Evolutionary conservation across 2,797 vertebrate species (phyloP), one percentile per base, ranked within the genome.

Genomic region (Corythornis leucogaster): DNA sequence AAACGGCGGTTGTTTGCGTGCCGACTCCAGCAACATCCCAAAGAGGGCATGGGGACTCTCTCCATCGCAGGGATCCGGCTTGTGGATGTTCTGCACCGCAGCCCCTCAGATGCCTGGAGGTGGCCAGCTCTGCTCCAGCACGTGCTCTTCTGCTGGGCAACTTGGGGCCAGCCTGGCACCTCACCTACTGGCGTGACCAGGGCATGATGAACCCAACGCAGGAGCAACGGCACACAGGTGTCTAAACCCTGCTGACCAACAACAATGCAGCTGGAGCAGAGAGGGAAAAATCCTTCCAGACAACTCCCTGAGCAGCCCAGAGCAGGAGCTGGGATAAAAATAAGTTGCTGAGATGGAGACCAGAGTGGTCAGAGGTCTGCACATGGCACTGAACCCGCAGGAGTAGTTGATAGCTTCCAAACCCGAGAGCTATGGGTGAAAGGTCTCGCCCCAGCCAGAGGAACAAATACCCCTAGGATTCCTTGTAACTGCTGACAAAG

Each of bases 131-230:
- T 1, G 3, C 21, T 43, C 40, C 84, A 78, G 58, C 45, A 64
- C 0, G 0, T 26, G 13, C 4, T 13, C 35, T 66, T 64, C 48
- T 8, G 1, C 43, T 2, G 6, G 25, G n/a, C 51, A 50, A 8
- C 51, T 21, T 0, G 4, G 18, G 30, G 33, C 9, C 70, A 88
- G 64, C 33, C 43, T 2, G 1, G 61, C 5, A 1, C 19, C 25
- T 51, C 43, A 35, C 71, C 21, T 2, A 0, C 35, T 59, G 66
- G 53, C 3, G 5, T 2, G 9, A 28, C 43, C 24, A 20, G 26
- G 24, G 30, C 48, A 77, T 0, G 3, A n/a, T 1, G 1, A 87
- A 30, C 15, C 62, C 5, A 1, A 26, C 30, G 21, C 8, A 48
- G 40, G 51, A 55, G 20, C 33, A 81, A 68, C 24, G 69, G 59